These are phyloP conservation scores for Eupithecia dodoneata DNA, from an alignment of 2,888 invertebrate genomes.

Conservation along the genomic window DNA sequence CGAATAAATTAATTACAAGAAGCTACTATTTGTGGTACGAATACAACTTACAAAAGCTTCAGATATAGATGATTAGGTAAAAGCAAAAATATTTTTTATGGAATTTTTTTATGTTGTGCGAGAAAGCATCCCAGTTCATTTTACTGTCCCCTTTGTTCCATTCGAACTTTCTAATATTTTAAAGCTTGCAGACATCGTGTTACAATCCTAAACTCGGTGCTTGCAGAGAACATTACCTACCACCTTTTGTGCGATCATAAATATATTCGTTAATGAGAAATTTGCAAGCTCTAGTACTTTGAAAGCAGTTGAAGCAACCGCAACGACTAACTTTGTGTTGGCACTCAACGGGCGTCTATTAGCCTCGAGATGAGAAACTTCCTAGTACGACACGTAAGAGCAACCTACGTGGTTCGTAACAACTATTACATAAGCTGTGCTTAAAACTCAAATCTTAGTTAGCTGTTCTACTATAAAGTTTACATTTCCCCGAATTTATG, in stretches of 20 bases:
- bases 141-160: not conserved
- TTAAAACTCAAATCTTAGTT: not conserved
- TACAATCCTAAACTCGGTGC: too few species aligned
- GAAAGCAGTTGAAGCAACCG: slow-evolving; percentile 25
- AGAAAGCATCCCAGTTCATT: not conserved
- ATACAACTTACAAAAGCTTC: not conserved
- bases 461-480: slow-evolving; percentile 1
- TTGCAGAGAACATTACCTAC: not conserved
- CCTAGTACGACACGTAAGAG: slow-evolving; percentile 19
- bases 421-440: slow-evolving; percentile 7
- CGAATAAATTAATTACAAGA: not conserved
- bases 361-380: slow-evolving; percentile 35
- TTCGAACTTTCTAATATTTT: not conserved
- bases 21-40: not conserved
- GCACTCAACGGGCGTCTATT: slow-evolving; percentile 29
- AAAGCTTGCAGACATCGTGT: not conserved
- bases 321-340: slow-evolving; percentile 25
- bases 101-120: not conserved
- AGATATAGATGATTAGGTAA: not conserved
- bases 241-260: not conserved
- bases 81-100: not conserved
- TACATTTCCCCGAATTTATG: not conserved
- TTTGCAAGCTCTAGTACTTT: slow-evolving; percentile 17
- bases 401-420: slow-evolving; percentile 4
- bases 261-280: slow-evolving; percentile 14